Base-by-base conservation (phyloP, 2,113 vertebrate genomes). In the Atractosteus spatula region DNA sequence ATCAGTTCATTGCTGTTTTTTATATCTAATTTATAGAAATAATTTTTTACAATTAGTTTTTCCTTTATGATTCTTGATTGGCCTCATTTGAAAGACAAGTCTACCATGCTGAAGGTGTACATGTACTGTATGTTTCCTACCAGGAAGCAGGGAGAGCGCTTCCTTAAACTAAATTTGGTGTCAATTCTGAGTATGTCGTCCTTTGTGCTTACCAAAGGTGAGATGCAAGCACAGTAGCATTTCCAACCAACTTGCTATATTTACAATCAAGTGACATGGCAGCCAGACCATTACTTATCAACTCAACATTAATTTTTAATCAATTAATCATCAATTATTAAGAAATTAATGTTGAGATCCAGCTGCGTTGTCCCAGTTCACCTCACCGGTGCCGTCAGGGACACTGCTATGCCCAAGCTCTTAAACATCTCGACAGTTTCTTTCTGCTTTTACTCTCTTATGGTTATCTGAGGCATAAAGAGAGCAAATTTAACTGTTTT, bases 281-380 rank as follows among this genome's bases (percentile, higher is more conserved):
- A 92, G 88, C 76, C 77, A 74, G 77, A 71, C 83, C 88, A 85
- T 91, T 84, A 90, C 84, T 88, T 85, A 88, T 87, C 81, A 91
- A 81, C 80, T 86, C 61, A 67, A 76, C 89, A 92, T 94, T 88
- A 94, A 93, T 92, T 80, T 92, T 96, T 94, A 81, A 94, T 86
- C 83, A 75, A 84, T 82, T 77, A 72, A 77, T 80, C 80, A 91
- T 94, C 68, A 91, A 93, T 93, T 92, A 94, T 94, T 92, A 84
- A 94, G 86, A 81, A 65, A 86, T 86, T 85, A 83, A 88, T 84
- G 90, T 76, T 78, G 83, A 87, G 80, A 86, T 88, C 86, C 91
- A 94, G 89, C 91, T 93, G 91, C 63, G 84, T 47, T 72, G 80
- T 84, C 89, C 90, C 84, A 86, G 85, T 90, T 88, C 86, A 81